Conservation (phyloP, 2,888 invertebrate genomes). For the Clepsis dumicolana region DNA sequence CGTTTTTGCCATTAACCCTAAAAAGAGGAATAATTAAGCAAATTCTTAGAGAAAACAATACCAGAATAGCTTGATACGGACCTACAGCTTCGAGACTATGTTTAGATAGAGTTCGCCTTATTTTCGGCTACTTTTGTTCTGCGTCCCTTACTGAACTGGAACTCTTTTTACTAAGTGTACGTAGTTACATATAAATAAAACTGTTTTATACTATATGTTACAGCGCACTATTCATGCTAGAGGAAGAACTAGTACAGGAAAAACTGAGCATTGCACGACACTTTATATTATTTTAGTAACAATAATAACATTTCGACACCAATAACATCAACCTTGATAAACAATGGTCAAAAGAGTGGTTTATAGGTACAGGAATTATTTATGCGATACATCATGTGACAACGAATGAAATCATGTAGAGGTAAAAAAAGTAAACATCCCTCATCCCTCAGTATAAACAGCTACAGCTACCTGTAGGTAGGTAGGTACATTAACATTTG, state of each 20-base stretch:
- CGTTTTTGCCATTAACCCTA: not conserved
- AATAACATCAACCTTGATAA: too few species aligned
- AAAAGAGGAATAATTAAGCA: slow-evolving; percentile 14
- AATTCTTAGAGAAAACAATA: slow-evolving; percentile 5
- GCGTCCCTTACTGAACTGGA: not conserved
- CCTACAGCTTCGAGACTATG: slow-evolving; percentile 15
- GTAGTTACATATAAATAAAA: not conserved
- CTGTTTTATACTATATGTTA: not conserved
- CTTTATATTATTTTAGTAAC: too few species aligned
- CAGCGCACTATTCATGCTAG: too few species aligned
- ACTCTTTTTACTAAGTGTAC: not conserved
- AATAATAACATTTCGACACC: too few species aligned
- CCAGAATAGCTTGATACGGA: not conserved
- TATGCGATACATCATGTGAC: too few species aligned
- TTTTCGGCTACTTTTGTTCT: slow-evolving; percentile 15
- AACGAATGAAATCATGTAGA: not conserved
- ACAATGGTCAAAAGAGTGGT: too few species aligned
- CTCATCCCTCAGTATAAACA: slow-evolving; percentile 6
- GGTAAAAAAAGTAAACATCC: slow-evolving; percentile 9
- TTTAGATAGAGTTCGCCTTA: slow-evolving; percentile 26
- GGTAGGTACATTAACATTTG: slow-evolving; percentile 20
- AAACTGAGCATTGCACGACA: too few species aligned
- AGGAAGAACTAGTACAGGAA: too few species aligned
- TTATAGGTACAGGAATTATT: too few species aligned
- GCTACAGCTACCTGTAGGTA: slow-evolving; percentile 19